Conservation (phyloP, 1,140 invertebrate species). For the Calephelis virginiensis region DNA sequence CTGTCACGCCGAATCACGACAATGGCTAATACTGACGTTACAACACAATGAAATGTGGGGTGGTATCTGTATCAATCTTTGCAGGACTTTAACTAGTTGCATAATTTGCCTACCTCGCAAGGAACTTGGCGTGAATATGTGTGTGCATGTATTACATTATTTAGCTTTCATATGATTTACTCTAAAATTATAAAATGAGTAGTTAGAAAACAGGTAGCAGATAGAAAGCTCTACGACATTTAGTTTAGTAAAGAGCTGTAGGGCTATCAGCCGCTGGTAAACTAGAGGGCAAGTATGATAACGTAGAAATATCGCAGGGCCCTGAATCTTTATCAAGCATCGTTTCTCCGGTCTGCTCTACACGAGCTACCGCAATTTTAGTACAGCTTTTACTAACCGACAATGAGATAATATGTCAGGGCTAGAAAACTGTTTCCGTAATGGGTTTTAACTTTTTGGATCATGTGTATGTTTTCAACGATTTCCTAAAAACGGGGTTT, state of each 20-base stretch:
- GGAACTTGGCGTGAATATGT: too few relatives aligned
- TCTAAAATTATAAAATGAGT: too few relatives aligned
- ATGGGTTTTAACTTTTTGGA: neutral
- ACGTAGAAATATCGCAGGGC: constrained; percentile 9
- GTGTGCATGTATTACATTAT: too few relatives aligned
- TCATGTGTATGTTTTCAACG: neutral
- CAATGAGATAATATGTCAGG: constrained; percentile 22
- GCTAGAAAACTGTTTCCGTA: constrained; percentile 34
- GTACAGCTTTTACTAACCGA: constrained; percentile 1
- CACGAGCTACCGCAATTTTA: constrained; percentile 10
- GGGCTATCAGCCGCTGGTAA: constrained; percentile 19
- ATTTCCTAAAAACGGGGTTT: too few relatives aligned
- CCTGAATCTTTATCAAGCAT: constrained; percentile 39
- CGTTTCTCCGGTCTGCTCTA: constrained; percentile 24
- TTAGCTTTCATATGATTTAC: too few relatives aligned
- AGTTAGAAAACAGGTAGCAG: too few relatives aligned
- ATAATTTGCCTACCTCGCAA: too few relatives aligned
- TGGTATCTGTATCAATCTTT: too few relatives aligned
- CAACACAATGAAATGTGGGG: too few relatives aligned
- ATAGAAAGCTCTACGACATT: neutral
- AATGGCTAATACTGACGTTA: too few relatives aligned
- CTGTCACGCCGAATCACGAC: too few relatives aligned
- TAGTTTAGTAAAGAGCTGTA: constrained; percentile 11
- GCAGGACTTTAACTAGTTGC: too few relatives aligned
- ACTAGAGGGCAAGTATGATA: constrained; percentile 28